Evolutionary conservation across 2,113 vertebrate species (phyloP).

Genomic region (Anhinga anhinga): DNA sequence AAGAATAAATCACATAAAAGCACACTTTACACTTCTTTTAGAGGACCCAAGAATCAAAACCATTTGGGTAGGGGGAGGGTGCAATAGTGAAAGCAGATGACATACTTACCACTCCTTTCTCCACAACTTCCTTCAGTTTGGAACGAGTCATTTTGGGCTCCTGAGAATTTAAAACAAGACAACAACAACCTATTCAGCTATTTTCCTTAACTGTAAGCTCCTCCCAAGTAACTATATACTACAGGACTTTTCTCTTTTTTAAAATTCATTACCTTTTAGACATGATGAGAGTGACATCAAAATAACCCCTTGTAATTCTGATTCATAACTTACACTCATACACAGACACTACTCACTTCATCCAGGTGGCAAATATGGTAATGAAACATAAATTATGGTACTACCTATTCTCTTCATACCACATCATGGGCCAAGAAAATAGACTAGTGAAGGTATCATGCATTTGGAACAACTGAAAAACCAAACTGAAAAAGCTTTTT

Average conservation of each 20-base stretch:
- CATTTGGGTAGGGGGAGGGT: background rate
- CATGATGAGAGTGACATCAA: background rate
- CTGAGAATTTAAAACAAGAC: conserved; percentile 64
- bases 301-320: background rate
- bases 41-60: background rate
- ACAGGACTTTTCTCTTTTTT: background rate
- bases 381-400: background rate
- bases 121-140: conserved; percentile 90
- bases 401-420: background rate
- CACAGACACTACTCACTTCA: background rate
- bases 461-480: background rate
- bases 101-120: conserved; percentile 88
- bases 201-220: background rate
- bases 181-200: background rate
- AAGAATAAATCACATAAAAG: background rate
- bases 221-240: background rate
- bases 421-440: fast-evolving
- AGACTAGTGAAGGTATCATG: fast-evolving
- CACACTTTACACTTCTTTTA: background rate
- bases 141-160: conserved; percentile 99
- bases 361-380: background rate
- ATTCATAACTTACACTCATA: background rate
- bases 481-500: background rate
- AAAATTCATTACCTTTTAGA: background rate
- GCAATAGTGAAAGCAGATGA: background rate